Evolutionary conservation across 2,888 invertebrate species (phyloP).

Genomic region (Aricia artaxerxes): DNA sequence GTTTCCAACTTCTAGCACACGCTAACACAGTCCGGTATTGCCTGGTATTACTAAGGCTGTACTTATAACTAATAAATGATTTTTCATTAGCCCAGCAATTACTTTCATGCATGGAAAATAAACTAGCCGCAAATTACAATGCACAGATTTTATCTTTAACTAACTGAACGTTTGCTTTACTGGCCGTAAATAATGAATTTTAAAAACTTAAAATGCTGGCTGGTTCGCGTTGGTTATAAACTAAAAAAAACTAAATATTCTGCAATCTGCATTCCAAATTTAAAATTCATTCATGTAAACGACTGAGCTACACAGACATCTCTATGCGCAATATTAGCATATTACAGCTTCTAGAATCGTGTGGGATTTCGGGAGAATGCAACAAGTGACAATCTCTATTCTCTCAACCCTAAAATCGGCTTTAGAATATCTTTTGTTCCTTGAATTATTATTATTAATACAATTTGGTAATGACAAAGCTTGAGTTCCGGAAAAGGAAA

Average conservation of each 20-base stretch:
- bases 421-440: conserved; percentile 30
- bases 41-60: not conserved
- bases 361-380: conserved; percentile 4
- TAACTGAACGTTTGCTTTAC: conserved; percentile 10
- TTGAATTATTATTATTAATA: too few species aligned
- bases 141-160: not conserved
- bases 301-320: not conserved
- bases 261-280: not conserved
- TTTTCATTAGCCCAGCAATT: conserved; percentile 17
- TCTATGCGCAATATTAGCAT: conserved; percentile 24
- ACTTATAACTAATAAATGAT: conserved; percentile 23
- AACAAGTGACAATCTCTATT: not conserved
- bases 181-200: conserved; percentile 8
- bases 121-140: conserved; percentile 1
- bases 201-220: not conserved
- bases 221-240: not conserved
- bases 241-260: not conserved
- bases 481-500: too few species aligned
- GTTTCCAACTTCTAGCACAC: not conserved
- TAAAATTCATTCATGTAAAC: conserved; percentile 20
- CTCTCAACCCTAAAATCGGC: not conserved
- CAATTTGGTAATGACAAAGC: too few species aligned
- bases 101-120: conserved; percentile 19
- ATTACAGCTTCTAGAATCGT: not conserved
- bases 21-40: not conserved